Percentiles rank a stretch among this genome's conserved stretches.
These are phyloP conservation scores for Prionailurus bengalensis DNA, from an alignment of 2,113 vertebrate species.

Conservation along the genomic window DNA sequence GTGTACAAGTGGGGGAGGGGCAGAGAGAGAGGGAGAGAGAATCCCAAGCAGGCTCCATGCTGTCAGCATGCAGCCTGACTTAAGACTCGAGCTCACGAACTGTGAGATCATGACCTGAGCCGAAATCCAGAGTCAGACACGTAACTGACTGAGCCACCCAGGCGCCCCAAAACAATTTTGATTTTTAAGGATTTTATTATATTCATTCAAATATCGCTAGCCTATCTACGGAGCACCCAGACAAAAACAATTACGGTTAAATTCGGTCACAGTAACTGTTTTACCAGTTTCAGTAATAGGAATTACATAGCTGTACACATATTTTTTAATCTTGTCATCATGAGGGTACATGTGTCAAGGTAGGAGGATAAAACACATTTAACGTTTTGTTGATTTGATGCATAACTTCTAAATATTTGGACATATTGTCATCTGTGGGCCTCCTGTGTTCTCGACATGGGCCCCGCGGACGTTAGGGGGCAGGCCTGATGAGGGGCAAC, in stretches of 20 bases:
- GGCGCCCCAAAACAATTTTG: not conserved
- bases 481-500: not conserved
- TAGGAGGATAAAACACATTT: not conserved
- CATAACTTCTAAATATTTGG: not conserved
- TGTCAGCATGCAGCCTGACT: too few relatives aligned
- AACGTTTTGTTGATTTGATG: not conserved
- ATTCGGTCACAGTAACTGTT: not conserved
- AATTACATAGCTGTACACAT: not conserved
- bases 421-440: not conserved
- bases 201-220: not conserved
- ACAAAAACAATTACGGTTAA: not conserved
- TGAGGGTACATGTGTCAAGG: not conserved
- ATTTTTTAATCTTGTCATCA: not conserved
- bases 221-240: not conserved
- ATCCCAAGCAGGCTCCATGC: too few relatives aligned
- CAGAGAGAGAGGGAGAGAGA: too few relatives aligned
- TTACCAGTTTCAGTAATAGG: not conserved
- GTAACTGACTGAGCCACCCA: too few relatives aligned
- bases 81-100: too few relatives aligned
- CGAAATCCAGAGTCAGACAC: too few relatives aligned
- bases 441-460: not conserved
- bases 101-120: too few relatives aligned
- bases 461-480: not conserved
- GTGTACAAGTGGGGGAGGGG: too few relatives aligned
- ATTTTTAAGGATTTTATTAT: constrained; percentile 5